phyloP scores from a whole-genome alignment of 2,797 vertebrate genomes.

The Lacerta viridis region DNA sequence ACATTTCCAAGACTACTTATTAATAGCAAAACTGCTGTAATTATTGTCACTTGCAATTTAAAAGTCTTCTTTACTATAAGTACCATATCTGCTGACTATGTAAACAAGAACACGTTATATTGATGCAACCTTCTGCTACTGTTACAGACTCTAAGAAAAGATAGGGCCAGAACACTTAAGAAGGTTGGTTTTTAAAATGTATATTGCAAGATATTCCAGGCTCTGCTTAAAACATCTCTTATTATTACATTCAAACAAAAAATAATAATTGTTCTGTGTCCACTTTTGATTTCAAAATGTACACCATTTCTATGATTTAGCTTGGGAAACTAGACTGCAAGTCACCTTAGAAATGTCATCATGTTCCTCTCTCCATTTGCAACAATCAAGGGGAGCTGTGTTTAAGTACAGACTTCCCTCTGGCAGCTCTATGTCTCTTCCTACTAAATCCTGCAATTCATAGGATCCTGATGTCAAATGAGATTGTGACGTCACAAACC shows the following conservation, averaged over 20 bases:
- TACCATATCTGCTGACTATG: not conserved
- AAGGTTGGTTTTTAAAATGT: not conserved
- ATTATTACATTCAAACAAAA: not conserved
- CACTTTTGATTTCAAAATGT: slow-evolving; percentile 21
- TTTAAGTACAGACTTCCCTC: slow-evolving; percentile 42
- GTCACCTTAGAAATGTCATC: slow-evolving; percentile 45
- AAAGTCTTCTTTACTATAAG: not conserved
- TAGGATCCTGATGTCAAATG: slow-evolving; percentile 18
- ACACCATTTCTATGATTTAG: not conserved
- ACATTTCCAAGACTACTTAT: not conserved
- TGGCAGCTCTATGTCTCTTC: slow-evolving; percentile 30
- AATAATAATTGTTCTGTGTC: not conserved
- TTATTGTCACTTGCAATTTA: not conserved
- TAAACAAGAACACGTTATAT: not conserved
- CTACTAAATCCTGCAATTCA: slow-evolving; percentile 11
- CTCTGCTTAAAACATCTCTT: not conserved
- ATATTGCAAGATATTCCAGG: slow-evolving; percentile 13
- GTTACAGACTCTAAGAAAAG: not conserved
- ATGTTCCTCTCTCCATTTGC: slow-evolving; percentile 37
- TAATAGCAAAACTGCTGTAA: not conserved
- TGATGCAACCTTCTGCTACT: not conserved
- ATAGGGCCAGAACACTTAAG: not conserved
- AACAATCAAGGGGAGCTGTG: slow-evolving; percentile 38
- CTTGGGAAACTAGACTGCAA: not conserved
- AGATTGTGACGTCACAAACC: slow-evolving; percentile 24